Evolutionary conservation across 2,888 invertebrate genomes (phyloP).

Genomic region (Ophion obscuratus): DNA sequence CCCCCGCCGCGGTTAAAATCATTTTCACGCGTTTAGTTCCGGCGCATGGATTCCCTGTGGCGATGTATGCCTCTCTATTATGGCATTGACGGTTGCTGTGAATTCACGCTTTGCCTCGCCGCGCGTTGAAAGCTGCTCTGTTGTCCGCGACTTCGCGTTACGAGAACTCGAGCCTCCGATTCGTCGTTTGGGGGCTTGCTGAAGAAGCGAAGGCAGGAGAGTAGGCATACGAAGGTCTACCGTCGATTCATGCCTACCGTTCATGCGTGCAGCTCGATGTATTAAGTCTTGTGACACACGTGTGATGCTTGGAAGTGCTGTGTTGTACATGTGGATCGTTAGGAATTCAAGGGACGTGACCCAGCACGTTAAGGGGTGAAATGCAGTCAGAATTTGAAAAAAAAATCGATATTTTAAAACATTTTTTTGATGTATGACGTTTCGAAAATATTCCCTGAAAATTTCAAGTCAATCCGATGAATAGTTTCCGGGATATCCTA

Average conservation of each 20-base stretch:
- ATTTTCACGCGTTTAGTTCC: constrained; percentile 80
- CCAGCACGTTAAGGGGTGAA: too few relatives aligned
- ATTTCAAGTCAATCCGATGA: too few relatives aligned
- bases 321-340: neutral
- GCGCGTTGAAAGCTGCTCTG: constrained; percentile 50
- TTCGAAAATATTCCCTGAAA: too few relatives aligned
- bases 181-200: neutral
- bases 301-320: neutral
- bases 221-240: neutral
- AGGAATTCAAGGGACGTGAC: too few relatives aligned
- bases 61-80: constrained; percentile 52
- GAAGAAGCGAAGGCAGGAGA: neutral
- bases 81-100: constrained; percentile 35
- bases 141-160: constrained; percentile 19
- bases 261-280: neutral
- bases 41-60: constrained; percentile 48
- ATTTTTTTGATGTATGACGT: too few relatives aligned
- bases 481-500: too few relatives aligned
- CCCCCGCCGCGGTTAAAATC: constrained; percentile 78
- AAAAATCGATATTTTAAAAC: too few relatives aligned
- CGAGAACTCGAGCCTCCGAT: constrained; percentile 5
- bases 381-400: too few relatives aligned
- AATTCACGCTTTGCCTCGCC: constrained; percentile 55
- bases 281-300: neutral
- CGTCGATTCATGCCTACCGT: neutral